phyloP scores from a whole-genome alignment of 2,888 invertebrate species.

The Leptothorax acervorum region DNA sequence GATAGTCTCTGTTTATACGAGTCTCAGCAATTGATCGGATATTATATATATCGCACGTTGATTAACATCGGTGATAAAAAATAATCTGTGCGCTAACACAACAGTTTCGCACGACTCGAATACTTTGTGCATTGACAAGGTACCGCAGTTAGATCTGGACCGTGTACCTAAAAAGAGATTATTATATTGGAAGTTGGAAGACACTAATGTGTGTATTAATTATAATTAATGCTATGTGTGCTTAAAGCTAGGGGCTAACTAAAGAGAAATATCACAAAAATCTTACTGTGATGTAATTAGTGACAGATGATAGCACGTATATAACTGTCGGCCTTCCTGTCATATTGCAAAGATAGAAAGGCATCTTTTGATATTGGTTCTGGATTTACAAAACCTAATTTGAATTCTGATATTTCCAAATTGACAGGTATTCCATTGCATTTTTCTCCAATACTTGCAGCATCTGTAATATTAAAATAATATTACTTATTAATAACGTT shows the following conservation, averaged over 20 bases:
- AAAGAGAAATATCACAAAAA: neutral
- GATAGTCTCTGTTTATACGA: conserved; percentile 86
- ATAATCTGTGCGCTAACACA: conserved; percentile 89
- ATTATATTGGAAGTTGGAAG: neutral
- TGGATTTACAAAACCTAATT: conserved; percentile 62
- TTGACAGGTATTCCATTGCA: conserved; percentile 55
- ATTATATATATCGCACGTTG: conserved; percentile 86
- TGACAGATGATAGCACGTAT: conserved; percentile 88
- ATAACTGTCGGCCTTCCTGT: conserved; percentile 87
- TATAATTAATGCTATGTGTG: neutral
- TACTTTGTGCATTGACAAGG: conserved; percentile 90
- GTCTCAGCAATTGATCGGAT: conserved; percentile 88
- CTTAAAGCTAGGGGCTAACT: too few species aligned
- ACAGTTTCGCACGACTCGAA: conserved; percentile 88
- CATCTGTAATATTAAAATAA: conserved; percentile 61
- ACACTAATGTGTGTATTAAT: neutral
- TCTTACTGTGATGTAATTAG: conserved; percentile 87
- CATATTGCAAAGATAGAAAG: conserved; percentile 87
- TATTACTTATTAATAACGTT: neutral
- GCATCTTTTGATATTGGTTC: conserved; percentile 84
- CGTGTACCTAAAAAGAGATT: conserved; percentile 87
- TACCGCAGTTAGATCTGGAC: conserved; percentile 89
- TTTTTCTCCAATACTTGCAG: conserved; percentile 64
- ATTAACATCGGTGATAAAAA: conserved; percentile 88
- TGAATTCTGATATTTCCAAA: conserved; percentile 74